A percentile compares a stretch with the other conserved stretches of the same genome.
phyloP scores from a whole-genome alignment of 1,140 invertebrate species.

The Amyelois transitella region DNA sequence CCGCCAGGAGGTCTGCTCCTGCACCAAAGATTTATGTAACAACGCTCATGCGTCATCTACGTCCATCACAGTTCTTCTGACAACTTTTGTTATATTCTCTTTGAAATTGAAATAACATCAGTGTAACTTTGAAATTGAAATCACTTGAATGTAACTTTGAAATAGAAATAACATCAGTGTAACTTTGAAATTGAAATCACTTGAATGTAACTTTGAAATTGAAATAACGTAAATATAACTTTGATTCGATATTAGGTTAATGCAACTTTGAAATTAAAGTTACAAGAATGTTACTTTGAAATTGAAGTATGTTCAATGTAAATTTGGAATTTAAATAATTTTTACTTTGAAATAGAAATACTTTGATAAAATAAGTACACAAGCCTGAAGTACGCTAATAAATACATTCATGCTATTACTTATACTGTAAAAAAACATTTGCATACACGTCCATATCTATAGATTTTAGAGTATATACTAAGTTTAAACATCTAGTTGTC shows the following conservation, averaged over 20 bases:
- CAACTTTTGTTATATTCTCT: slow-evolving; percentile 30
- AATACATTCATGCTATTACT: too few species aligned
- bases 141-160: background rate
- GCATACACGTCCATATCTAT: too few species aligned
- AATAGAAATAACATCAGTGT: background rate
- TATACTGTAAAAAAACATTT: too few species aligned
- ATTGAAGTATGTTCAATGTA: background rate
- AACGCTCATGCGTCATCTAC: slow-evolving; percentile 62
- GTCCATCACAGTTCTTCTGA: slow-evolving; percentile 50
- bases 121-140: background rate
- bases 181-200: background rate
- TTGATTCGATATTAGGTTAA: background rate
- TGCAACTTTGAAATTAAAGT: background rate
- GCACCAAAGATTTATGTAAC: slow-evolving; percentile 83
- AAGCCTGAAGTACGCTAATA: too few species aligned
- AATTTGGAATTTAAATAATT: too few species aligned
- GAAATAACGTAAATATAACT: background rate
- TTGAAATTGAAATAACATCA: background rate
- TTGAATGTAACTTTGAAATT: background rate
- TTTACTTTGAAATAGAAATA: background rate
- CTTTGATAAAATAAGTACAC: background rate
- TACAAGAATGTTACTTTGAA: background rate
- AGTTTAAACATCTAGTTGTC: too few species aligned
- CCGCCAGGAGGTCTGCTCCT: slow-evolving; percentile 88
- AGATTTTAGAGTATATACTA: too few species aligned